Percentiles rank a stretch among this genome's conserved stretches.
Evolutionary conservation across 1,140 invertebrate species (phyloP).

Genomic region (Lysiphlebus fabarum): DNA sequence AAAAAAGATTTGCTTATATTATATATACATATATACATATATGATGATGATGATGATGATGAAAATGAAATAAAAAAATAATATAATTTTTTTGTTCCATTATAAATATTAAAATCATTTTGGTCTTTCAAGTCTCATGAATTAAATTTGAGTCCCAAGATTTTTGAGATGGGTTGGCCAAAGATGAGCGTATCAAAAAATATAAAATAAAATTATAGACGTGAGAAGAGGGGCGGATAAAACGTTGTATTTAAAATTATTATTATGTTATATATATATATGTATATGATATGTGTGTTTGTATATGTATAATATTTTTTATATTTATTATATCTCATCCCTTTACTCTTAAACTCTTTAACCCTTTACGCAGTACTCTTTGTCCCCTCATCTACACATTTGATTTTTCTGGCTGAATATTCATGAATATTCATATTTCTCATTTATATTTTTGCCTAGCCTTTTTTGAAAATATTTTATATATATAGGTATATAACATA

Average conservation of each 20-base stretch:
- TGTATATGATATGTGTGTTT: no score
- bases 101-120: constrained; percentile 12
- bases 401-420: constrained; percentile 18
- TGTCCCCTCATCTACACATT: constrained; percentile 17
- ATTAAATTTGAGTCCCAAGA: constrained; percentile 22
- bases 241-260: constrained; percentile 47
- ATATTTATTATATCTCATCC: constrained; percentile 18
- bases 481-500: neutral
- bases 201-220: constrained; percentile 38
- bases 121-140: constrained; percentile 4
- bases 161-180: constrained; percentile 22
- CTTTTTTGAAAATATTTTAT: no score
- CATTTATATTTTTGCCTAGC: neutral
- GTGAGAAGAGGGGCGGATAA: constrained; percentile 37
- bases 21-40: neutral
- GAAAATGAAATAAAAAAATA: neutral
- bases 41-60: neutral
- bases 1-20: no score
- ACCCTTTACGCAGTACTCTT: constrained; percentile 28
- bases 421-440: constrained; percentile 18
- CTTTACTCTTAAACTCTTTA: constrained; percentile 45
- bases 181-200: constrained; percentile 31
- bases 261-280: no score
- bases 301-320: constrained; percentile 40
- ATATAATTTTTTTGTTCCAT: neutral